Evolutionary conservation across 2,113 vertebrate species (phyloP).

Genomic region (Psilopogon haemacephalus): DNA sequence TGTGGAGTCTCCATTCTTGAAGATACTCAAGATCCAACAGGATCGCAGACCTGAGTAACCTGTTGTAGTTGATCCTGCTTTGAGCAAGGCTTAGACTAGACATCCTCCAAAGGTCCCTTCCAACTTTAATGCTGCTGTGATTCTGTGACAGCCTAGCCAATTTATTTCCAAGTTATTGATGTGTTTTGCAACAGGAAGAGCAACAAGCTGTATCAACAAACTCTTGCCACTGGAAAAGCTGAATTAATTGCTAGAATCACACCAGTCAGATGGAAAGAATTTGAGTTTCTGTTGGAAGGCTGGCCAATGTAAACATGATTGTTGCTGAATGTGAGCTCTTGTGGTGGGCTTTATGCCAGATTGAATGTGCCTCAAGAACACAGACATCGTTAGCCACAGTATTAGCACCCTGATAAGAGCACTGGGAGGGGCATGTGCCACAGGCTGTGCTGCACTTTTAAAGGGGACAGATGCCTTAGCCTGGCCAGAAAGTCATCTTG

Average conservation of each 20-base stretch:
- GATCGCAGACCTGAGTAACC: background rate
- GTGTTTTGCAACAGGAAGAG: constrained; percentile 44
- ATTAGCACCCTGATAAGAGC: background rate
- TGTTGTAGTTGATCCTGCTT: background rate
- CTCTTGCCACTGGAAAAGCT: constrained; percentile 31
- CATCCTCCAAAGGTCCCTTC: background rate
- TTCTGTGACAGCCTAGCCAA: background rate
- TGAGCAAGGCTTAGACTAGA: background rate
- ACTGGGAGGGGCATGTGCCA: background rate
- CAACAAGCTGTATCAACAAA: constrained; percentile 56
- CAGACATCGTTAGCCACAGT: background rate
- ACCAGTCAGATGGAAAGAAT: constrained; percentile 6
- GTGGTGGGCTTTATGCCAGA: background rate
- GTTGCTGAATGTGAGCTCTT: background rate
- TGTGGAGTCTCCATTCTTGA: background rate
- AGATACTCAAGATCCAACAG: background rate
- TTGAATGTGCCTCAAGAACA: background rate
- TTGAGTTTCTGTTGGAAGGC: background rate
- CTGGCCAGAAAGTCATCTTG: background rate
- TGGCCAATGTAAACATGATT: constrained; percentile 18
- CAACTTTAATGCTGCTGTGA: background rate
- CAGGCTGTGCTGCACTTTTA: background rate
- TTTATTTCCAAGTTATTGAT: background rate
- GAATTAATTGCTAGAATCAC: constrained; percentile 50
- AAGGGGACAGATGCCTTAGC: fast-evolving